A percentile compares a stretch with the other conserved stretches of the same genome.
Evolutionary conservation across 2,888 invertebrate species (phyloP).

Genomic region (Lasioglossum malachurum): DNA sequence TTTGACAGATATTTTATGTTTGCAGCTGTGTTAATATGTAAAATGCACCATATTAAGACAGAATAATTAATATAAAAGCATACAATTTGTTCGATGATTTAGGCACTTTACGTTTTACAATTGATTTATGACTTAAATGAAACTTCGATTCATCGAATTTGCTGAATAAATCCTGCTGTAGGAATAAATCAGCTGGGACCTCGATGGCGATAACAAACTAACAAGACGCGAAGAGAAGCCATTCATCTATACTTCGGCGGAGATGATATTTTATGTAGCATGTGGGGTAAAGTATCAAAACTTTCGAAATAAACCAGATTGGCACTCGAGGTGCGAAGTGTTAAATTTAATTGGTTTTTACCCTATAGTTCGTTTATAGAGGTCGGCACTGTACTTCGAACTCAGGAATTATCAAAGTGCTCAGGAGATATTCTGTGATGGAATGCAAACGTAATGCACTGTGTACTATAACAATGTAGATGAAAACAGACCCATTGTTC

Average conservation of each 20-base stretch:
- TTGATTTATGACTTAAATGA: background rate
- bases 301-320: background rate
- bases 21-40: background rate
- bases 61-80: background rate
- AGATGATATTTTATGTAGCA: slow-evolving; percentile 7
- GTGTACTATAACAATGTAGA: background rate
- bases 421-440: background rate
- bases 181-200: background rate
- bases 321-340: background rate
- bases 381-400: background rate
- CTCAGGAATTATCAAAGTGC: background rate
- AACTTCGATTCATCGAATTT: background rate
- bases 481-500: background rate
- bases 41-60: background rate
- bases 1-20: background rate
- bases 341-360: slow-evolving; percentile 4
- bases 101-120: background rate
- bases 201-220: background rate
- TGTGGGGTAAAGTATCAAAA: background rate
- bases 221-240: background rate
- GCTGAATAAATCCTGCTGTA: background rate
- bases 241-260: background rate
- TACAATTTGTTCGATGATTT: background rate
- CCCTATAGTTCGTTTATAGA: background rate
- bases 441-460: background rate